Conservation (phyloP, 2,113 vertebrate species). For the Elephas maximus region DNA sequence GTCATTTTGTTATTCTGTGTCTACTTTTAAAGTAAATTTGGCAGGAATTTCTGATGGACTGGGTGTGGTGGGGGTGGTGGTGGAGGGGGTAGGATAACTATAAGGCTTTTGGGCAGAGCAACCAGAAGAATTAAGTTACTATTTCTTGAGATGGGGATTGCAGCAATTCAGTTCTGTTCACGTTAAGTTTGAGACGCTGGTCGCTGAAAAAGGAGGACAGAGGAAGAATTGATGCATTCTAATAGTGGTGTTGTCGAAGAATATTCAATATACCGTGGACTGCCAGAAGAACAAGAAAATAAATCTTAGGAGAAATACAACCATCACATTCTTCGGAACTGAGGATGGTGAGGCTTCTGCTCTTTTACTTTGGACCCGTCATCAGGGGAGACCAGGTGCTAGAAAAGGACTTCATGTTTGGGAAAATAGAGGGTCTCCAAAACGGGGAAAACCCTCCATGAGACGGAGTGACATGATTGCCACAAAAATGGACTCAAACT, state of each 20-base stretch:
- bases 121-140: neutral
- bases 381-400: neutral
- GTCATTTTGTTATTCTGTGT: neutral
- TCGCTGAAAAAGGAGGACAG: no score
- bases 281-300: no score
- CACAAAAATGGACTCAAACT: neutral
- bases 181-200: neutral
- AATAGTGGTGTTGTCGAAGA: no score
- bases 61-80: neutral
- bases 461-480: neutral
- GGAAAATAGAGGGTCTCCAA: neutral
- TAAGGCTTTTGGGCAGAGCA: neutral
- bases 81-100: neutral
- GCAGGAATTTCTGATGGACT: neutral
- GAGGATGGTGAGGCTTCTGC: neutral
- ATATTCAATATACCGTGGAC: no score
- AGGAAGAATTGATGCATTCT: no score
- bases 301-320: no score
- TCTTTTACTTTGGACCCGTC: neutral
- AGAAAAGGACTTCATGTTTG: neutral
- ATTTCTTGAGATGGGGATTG: neutral
- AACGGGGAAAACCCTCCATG: neutral
- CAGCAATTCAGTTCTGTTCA: neutral
- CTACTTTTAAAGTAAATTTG: neutral
- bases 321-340: neutral